phyloP scores from a whole-genome alignment of 2,888 invertebrate genomes.

The Diarsia rubi region DNA sequence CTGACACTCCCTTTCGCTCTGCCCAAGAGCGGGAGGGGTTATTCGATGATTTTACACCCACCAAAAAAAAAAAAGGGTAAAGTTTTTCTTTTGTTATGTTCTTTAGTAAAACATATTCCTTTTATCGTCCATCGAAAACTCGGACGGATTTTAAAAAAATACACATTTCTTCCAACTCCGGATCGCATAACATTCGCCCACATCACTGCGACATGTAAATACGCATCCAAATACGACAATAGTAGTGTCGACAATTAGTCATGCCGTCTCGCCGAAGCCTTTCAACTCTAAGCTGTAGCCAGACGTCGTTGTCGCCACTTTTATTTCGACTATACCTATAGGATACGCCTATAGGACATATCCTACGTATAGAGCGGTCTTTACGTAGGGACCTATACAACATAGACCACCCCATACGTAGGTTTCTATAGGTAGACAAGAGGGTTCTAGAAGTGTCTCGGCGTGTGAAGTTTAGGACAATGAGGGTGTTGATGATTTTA shows the following conservation, averaged over 20 bases:
- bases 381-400: too few species aligned
- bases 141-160: background rate
- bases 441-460: conserved; percentile 64
- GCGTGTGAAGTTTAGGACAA: conserved; percentile 36
- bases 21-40: too few species aligned
- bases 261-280: conserved; percentile 87
- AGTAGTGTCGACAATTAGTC: conserved; percentile 84
- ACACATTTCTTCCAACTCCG: background rate
- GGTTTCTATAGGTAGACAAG: conserved; percentile 17
- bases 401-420: background rate
- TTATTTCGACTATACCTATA: conserved; percentile 82
- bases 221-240: conserved; percentile 76
- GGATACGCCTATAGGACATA: conserved; percentile 62
- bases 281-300: conserved; percentile 85
- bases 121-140: too few species aligned
- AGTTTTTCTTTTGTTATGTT: too few species aligned
- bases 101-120: too few species aligned
- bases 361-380: too few species aligned
- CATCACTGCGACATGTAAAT: conserved; percentile 63
- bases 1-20: too few species aligned
- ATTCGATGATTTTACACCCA: too few species aligned
- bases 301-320: conserved; percentile 84
- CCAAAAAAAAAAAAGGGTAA: too few species aligned
- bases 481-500: conserved; percentile 39
- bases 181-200: conserved; percentile 23